Evolutionary conservation across 35 echinoderm and acorn worm species (phyloP), one percentile per base, ranked within the genome.

Genomic region (Heliocidaris tuberculata): DNA sequence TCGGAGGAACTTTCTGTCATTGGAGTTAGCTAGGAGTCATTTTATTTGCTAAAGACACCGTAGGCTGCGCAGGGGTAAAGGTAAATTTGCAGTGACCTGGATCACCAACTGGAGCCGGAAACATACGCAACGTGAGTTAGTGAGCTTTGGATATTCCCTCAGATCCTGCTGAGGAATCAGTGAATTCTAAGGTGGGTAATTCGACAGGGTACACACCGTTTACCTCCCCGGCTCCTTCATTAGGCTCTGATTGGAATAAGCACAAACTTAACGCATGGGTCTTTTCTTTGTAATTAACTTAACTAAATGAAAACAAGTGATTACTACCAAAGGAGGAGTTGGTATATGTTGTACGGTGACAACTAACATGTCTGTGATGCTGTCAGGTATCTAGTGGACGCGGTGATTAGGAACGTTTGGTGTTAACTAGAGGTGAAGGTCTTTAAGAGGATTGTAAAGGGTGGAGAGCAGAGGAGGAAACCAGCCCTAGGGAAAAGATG

Each of bases 81-180:
- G 31, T 88, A 15, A 29, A 88, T 7, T 42, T 89, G 12, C 7
- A 6, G 6, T 89, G 87, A 89, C 87, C 87, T 89, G 87, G 87
- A 89, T 89, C 87, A 47, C 47, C 87, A 89, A 48, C 31, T 30
- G 87, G 9, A 31, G 31, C 87, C 87, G 87, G 87, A 89, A 89
- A 89, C 32, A 48, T 47, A 89, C 87, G 24, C 87, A 89, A 89
- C 87, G 87, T 89, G 87, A 89, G 87, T 89, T 89, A 13, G 87
- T 48, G 47, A 89, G 87, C 29, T 89, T 32, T 32, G 30, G 87
- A n/a, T 42, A 89, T 89, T 32, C 47, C 15, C 47, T 15, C 31
- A 89, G 87, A 48, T 12, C 87, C 5, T 32, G 3, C 7, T 11
- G 87, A 48, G 17, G 15, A 4, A 89, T 89, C 10, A 19, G 8